These are phyloP conservation scores for Mesembrinibis cayennensis DNA, from an alignment of 2,113 vertebrate genomes.

Conservation along the genomic window DNA sequence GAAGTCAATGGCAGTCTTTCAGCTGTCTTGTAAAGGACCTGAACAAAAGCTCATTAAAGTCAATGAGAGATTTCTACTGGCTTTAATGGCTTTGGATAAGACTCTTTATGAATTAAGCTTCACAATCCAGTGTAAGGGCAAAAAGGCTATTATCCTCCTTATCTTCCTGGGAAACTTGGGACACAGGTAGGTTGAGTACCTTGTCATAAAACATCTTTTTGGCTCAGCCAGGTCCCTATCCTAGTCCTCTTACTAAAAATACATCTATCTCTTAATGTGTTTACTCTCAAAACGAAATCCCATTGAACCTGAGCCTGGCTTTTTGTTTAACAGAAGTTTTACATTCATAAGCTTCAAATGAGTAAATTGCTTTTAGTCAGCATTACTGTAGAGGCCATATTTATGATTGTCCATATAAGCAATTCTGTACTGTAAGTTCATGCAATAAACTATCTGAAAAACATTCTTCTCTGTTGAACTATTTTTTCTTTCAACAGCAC, in stretches of 20 bases:
- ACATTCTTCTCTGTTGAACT: not conserved
- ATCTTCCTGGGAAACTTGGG: not conserved
- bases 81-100: slow-evolving; percentile 5
- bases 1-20: not conserved
- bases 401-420: not conserved
- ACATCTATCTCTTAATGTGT: not conserved
- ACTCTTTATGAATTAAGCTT: not conserved
- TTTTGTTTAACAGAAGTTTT: not conserved
- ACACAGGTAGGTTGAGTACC: not conserved
- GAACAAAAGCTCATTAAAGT: slow-evolving; percentile 34
- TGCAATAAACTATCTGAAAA: not conserved
- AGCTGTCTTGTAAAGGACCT: not conserved
- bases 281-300: not conserved
- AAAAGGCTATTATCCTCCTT: not conserved
- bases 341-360: not conserved
- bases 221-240: not conserved
- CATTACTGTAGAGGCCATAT: not conserved
- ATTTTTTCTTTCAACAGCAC: not conserved
- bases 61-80: not conserved
- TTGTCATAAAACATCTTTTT: not conserved
- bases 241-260: not conserved
- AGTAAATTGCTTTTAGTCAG: not conserved
- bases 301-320: not conserved
- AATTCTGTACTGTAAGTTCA: not conserved
- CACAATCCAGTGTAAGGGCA: not conserved